Percentiles rank a stretch among this genome's conserved stretches.
Evolutionary conservation across 2,797 vertebrate genomes (phyloP).

Genomic region (Austrolebias charrua): DNA sequence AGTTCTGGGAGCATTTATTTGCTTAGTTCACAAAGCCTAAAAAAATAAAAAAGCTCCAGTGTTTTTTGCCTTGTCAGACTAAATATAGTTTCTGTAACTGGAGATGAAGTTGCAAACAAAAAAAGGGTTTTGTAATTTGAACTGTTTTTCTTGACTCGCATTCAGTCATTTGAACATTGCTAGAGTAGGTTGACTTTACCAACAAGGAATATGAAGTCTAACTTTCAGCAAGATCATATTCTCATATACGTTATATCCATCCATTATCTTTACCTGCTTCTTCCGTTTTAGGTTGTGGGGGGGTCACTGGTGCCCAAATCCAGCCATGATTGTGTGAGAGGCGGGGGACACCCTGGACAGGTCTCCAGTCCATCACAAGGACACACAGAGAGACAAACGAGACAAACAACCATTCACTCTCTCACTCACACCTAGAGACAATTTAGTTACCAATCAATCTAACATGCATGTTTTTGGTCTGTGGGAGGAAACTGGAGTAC

Average conservation of each 20-base stretch:
- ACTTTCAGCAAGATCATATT: neutral
- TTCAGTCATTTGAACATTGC: slow-evolving; percentile 24
- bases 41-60: slow-evolving; percentile 62
- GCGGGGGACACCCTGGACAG: no score
- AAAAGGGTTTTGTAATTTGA: slow-evolving; percentile 33
- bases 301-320: no score
- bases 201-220: neutral
- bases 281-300: no score
- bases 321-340: no score
- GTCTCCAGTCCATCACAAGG: no score
- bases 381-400: no score
- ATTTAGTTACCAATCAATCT: no score
- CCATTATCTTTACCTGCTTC: neutral
- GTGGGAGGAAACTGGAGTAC: no score
- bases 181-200: neutral
- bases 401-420: no score
- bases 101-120: slow-evolving; percentile 32
- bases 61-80: slow-evolving; percentile 48
- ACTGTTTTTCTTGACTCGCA: slow-evolving; percentile 38
- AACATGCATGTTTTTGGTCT: no score
- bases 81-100: slow-evolving; percentile 29
- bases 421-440: no score
- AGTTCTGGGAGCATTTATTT: slow-evolving; percentile 80
- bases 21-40: slow-evolving; percentile 76
- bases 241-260: no score